These are phyloP conservation scores for Atrichornis clamosus DNA, from an alignment of 2,113 vertebrate species.

Conservation along the genomic window DNA sequence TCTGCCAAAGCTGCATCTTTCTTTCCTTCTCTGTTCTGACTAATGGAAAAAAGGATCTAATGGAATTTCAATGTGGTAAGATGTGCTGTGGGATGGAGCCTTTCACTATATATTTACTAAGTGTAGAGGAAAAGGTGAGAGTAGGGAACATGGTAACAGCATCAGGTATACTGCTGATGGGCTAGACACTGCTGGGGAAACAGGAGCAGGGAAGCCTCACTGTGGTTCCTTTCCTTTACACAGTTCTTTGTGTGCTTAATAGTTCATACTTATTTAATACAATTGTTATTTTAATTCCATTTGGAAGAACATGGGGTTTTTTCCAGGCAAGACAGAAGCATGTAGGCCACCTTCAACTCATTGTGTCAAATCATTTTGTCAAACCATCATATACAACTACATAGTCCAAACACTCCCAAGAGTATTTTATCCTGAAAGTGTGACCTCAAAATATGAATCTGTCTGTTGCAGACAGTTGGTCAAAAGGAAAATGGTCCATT, in stretches of 20 bases:
- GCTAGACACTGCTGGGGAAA: not conserved
- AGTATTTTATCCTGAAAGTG: not conserved
- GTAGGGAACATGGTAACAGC: not conserved
- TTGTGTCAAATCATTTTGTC: not conserved
- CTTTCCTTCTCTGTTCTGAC: not conserved
- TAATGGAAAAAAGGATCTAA: not conserved
- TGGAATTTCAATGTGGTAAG: not conserved
- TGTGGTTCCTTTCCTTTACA: not conserved
- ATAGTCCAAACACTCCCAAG: not conserved
- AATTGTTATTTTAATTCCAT: not conserved
- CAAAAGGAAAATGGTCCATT: not conserved
- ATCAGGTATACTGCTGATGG: not conserved
- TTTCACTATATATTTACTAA: not conserved
- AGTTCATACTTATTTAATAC: not conserved
- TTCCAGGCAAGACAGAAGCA: not conserved
- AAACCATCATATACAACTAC: accelerated
- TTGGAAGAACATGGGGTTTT: not conserved
- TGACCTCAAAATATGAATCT: not conserved
- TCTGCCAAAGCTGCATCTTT: not conserved
- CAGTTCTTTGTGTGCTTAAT: not conserved
- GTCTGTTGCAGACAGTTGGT: not conserved
- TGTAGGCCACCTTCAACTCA: not conserved
- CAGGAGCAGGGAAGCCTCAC: not conserved
- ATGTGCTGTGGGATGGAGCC: not conserved
- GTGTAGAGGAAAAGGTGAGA: not conserved